These are phyloP conservation scores for Cetoscarus ocellatus DNA, from an alignment of 2,797 vertebrate species.

Conservation along the genomic window DNA sequence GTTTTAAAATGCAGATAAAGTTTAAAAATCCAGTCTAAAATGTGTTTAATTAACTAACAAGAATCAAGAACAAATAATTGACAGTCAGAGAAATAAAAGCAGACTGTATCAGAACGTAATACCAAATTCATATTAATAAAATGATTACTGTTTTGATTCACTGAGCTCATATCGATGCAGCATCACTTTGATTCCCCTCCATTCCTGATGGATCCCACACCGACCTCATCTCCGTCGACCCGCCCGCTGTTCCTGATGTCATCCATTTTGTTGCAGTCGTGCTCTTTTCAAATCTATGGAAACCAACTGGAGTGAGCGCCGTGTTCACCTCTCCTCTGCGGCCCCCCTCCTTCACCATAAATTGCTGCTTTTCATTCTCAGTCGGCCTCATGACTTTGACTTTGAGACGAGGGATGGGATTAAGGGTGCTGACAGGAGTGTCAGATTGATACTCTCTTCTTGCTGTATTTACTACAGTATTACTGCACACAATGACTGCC, in stretches of 20 bases:
- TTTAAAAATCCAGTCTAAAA: no score
- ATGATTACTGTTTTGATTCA: neutral
- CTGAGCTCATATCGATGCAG: neutral
- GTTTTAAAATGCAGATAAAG: no score
- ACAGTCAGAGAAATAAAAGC: neutral
- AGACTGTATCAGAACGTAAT: neutral
- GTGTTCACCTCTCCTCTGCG: constrained; percentile 38
- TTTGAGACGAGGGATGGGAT: constrained; percentile 57
- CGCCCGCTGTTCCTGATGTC: constrained; percentile 32
- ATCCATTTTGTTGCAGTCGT: constrained; percentile 38
- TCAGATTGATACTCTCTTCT: constrained; percentile 63
- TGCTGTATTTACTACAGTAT: constrained; percentile 57
- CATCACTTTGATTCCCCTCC: neutral
- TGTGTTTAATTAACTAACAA: no score
- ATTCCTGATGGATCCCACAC: neutral
- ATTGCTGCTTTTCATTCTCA: constrained; percentile 56
- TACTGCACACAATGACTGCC: constrained; percentile 41
- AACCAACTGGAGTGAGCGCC: constrained; percentile 20
- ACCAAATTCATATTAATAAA: neutral
- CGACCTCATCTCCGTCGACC: constrained; percentile 41
- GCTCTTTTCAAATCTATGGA: constrained; percentile 45
- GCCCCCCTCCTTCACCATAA: constrained; percentile 54
- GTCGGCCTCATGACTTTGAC: constrained; percentile 63
- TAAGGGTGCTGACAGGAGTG: constrained; percentile 59
- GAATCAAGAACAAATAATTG: no score